Conservation (phyloP, 2,113 vertebrate genomes). For the Sylvia atricapilla region DNA sequence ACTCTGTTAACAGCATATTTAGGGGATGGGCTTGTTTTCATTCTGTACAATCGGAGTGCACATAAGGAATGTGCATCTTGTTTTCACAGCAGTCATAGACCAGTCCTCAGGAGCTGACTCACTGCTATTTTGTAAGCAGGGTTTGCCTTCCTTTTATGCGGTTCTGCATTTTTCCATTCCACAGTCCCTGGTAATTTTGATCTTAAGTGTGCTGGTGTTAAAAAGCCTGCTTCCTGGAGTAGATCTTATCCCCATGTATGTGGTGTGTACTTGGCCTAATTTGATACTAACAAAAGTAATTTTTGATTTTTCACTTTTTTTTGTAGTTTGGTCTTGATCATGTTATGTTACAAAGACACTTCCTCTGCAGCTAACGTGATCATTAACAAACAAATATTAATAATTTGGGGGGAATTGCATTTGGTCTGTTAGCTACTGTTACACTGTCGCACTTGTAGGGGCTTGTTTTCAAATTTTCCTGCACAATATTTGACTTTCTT, state of each 20-base stretch:
- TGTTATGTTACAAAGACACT: not conserved
- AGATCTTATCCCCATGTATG: not conserved
- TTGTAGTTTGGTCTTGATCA: not conserved
- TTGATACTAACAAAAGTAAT: not conserved
- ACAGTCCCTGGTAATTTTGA: not conserved
- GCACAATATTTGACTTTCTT: not conserved
- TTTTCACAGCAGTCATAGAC: not conserved
- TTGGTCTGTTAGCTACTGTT: not conserved
- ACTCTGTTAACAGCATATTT: not conserved
- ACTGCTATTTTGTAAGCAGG: slow-evolving; percentile 49
- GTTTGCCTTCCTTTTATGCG: slow-evolving; percentile 2
- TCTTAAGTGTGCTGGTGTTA: not conserved
- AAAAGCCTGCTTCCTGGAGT: not conserved
- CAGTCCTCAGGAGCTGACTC: slow-evolving; percentile 40
- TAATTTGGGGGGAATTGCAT: not conserved
- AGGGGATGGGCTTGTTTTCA: not conserved
- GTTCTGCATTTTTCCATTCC: slow-evolving; percentile 5
- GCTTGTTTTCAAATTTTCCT: not conserved
- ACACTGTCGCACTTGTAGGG: not conserved
- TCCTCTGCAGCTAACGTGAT: not conserved
- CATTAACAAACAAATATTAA: not conserved
- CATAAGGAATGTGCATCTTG: not conserved
- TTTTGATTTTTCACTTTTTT: not conserved
- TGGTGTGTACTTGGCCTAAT: not conserved
- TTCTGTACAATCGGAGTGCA: not conserved